Base-by-base conservation (phyloP, 37 sponge, comb jelly and placozoan genomes). In the Tethya wilhelma region DNA sequence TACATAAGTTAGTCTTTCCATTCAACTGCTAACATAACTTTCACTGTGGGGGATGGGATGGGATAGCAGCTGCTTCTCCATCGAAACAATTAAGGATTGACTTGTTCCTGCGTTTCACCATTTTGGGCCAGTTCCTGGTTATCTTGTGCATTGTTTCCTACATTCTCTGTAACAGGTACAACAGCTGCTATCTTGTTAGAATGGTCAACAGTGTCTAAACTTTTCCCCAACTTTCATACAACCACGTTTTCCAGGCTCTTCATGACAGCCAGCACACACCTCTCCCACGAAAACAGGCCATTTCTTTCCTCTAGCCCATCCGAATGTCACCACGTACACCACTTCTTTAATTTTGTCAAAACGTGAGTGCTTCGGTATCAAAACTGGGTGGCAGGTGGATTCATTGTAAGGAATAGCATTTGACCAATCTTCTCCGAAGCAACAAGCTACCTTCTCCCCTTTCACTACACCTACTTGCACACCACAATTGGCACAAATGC, bases 381-480 rank as follows among this genome's bases (percentile, higher is more conserved):
- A 9, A 1, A 46, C 28, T 3, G 77, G 77, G 45, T 86, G 86
- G 30, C 86, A 86, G 20, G 25, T 73, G 25, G 75, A 73, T 0
- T 74, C 69, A 7, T 55, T 33, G 43, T 84, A 84, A 12, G 78
- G 78, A 30, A 71, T 71, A 17, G 71, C 39, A 44, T 14, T 20
- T 17, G 29, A 4, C 5, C 4, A 41, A 43, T 71, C 45, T 6
- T 44, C 44, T 31, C 42, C 46, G 23, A 41, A 41, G 49, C n/a
- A 71, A 28, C 40, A 58, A 1, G 22, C 38, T 8, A 75, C 59
- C 23, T 40, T 34, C 41, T 75, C 60, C 25, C 75, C 75, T 4
- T 58, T 57, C 7, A 59, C 40, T 6, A 19, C 26, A 4, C 60
- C 59, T 59, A 75, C 59, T 3, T 58, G 58, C 25, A 75, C 38